Conservation (phyloP, 2,113 vertebrate genomes). For the Heterocephalus glaber region DNA sequence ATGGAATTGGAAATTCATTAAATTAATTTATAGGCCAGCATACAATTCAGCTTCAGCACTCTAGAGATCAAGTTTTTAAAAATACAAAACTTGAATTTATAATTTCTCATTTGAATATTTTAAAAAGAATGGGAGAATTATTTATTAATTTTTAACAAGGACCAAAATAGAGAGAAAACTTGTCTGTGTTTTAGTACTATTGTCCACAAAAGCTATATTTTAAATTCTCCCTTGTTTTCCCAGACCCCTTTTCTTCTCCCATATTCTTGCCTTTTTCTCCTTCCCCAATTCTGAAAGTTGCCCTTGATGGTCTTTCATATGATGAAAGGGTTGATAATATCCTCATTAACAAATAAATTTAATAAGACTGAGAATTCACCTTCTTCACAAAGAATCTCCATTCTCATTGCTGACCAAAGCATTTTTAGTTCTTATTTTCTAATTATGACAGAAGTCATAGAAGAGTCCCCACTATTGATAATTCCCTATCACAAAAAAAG, state of each 20-base stretch:
- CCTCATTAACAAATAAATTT: not conserved
- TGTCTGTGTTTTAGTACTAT: not conserved
- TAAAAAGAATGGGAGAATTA: not conserved
- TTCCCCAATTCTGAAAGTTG: not conserved
- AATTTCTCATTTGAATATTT: constrained; percentile 7
- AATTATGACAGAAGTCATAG: not conserved
- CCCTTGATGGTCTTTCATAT: not conserved
- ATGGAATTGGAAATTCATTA: not conserved
- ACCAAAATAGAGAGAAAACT: not conserved
- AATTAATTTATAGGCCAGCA: not conserved
- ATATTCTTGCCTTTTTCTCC: not conserved
- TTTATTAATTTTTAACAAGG: not conserved
- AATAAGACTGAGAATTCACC: not conserved
- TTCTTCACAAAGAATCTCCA: not conserved
- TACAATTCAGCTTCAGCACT: not conserved
- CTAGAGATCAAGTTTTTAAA: not conserved
- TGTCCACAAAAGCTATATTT: not conserved
- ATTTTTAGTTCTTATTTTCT: not conserved
- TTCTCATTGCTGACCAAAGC: not conserved
- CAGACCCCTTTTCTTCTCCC: not conserved
- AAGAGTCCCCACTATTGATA: not conserved
- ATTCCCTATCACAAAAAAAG: not conserved
- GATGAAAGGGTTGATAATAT: not conserved
- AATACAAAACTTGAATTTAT: not conserved
- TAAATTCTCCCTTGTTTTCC: not conserved